Percentiles rank a stretch among this genome's conserved stretches.
phyloP scores from a whole-genome alignment of 2,888 invertebrate genomes.

The Amiota communis region DNA sequence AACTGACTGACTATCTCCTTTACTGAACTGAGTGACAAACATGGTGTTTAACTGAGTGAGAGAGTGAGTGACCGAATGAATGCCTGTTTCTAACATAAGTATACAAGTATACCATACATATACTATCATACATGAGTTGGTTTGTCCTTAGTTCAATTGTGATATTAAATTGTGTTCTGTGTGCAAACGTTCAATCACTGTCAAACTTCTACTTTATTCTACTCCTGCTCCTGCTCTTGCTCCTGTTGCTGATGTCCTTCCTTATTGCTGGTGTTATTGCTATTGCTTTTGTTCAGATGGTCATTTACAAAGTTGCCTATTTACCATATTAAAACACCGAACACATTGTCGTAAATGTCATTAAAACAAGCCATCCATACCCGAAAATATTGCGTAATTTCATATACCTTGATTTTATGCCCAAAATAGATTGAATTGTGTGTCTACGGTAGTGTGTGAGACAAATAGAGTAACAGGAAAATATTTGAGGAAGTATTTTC shows the following conservation, averaged over 20 bases:
- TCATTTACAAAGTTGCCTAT: neutral
- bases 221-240: neutral
- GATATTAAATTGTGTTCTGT: conserved; percentile 49
- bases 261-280: conserved; percentile 28
- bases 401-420: too few species aligned
- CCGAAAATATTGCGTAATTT: too few species aligned
- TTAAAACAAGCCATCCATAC: too few species aligned
- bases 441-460: too few species aligned
- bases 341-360: too few species aligned
- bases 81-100: neutral
- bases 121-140: conserved; percentile 38
- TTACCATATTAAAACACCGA: too few species aligned
- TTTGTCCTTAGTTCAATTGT: too few species aligned
- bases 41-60: neutral
- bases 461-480: too few species aligned
- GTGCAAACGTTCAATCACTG: conserved; percentile 66
- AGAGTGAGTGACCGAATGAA: neutral
- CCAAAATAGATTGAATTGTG: too few species aligned
- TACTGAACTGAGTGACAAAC: neutral
- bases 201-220: conserved; percentile 50
- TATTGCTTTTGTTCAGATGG: conserved; percentile 27
- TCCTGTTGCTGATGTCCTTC: too few species aligned
- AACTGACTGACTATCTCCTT: conserved; percentile 2
- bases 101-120: conserved; percentile 2
- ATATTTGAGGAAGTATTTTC: too few species aligned